Percentiles rank a stretch among this genome's conserved stretches.
phyloP scores from a whole-genome alignment of 1,140 invertebrate genomes.

The Achroia grisella region DNA sequence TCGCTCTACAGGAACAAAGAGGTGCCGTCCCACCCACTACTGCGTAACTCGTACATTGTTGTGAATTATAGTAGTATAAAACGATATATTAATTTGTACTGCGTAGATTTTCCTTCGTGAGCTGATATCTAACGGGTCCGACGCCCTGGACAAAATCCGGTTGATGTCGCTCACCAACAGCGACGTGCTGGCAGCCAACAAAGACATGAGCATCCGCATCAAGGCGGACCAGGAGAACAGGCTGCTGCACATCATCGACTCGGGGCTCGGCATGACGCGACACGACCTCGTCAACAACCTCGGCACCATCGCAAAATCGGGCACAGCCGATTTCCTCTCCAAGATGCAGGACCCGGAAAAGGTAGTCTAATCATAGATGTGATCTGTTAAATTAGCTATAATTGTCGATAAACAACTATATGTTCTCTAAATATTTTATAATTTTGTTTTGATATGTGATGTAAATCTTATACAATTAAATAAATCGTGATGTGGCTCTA shows the following conservation, averaged over 20 bases:
- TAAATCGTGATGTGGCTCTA: no score
- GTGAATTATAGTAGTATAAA: neutral
- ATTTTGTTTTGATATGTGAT: no score
- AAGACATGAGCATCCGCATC: conserved; percentile 93
- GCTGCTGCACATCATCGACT: conserved; percentile 95
- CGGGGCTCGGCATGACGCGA: conserved; percentile 99
- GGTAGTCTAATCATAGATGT: conserved; percentile 21
- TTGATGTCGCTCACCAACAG: conserved; percentile 93
- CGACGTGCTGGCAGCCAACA: conserved; percentile 82
- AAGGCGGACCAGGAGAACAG: conserved; percentile 98
- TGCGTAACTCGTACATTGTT: no score
- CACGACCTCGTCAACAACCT: conserved; percentile 96
- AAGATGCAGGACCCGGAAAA: conserved; percentile 87
- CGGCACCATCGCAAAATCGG: conserved; percentile 99
- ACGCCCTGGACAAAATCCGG: conserved; percentile 96
- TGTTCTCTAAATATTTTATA: no score
- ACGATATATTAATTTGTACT: conserved; percentile 3
- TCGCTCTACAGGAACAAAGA: conserved; percentile 99
- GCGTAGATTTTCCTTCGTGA: conserved; percentile 97
- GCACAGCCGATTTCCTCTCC: conserved; percentile 97
- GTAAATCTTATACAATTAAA: no score
- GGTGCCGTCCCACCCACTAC: conserved; percentile 49
- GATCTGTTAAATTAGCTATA: no score
- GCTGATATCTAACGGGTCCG: conserved; percentile 97
- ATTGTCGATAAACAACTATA: no score